Conservation (phyloP, 2,888 invertebrate species). For the Aradus depressus region DNA sequence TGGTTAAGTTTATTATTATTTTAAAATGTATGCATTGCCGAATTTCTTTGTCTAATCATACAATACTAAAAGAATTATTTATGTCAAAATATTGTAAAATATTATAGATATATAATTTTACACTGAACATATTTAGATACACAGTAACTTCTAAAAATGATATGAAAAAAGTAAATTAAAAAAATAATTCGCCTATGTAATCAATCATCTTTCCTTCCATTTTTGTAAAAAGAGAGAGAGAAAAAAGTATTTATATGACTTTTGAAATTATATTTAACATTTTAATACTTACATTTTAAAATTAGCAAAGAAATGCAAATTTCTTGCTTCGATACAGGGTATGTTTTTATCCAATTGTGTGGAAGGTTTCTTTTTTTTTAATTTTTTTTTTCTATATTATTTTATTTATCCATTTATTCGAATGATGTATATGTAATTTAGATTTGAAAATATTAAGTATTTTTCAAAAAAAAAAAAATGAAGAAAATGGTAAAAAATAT, state of each 20-base stretch:
- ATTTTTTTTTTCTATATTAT: not conserved
- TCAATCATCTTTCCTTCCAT: not conserved
- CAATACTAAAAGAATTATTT: no score
- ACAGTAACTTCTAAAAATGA: no score
- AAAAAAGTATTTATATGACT: constrained; percentile 10
- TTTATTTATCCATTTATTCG: not conserved
- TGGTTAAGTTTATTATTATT: no score
- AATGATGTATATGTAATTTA: constrained; percentile 14
- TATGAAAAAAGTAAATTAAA: no score
- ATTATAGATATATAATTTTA: no score
- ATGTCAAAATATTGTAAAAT: no score
- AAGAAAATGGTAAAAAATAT: no score
- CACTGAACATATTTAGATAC: no score
- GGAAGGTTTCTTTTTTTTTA: constrained; percentile 19
- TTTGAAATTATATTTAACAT: constrained; percentile 11
- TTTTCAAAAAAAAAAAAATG: constrained; percentile 12
- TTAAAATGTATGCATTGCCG: no score
- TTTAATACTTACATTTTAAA: constrained; percentile 26
- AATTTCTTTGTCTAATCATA: no score
- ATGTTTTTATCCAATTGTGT: constrained; percentile 30
- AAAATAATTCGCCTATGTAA: no score
- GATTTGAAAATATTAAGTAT: constrained; percentile 16
- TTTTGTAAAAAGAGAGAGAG: constrained; percentile 9
- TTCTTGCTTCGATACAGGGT: constrained; percentile 32
- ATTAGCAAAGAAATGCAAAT: constrained; percentile 29